Evolutionary conservation across 2,797 vertebrate species (phyloP).

Genomic region (Synaphobranchus kaupii): DNA sequence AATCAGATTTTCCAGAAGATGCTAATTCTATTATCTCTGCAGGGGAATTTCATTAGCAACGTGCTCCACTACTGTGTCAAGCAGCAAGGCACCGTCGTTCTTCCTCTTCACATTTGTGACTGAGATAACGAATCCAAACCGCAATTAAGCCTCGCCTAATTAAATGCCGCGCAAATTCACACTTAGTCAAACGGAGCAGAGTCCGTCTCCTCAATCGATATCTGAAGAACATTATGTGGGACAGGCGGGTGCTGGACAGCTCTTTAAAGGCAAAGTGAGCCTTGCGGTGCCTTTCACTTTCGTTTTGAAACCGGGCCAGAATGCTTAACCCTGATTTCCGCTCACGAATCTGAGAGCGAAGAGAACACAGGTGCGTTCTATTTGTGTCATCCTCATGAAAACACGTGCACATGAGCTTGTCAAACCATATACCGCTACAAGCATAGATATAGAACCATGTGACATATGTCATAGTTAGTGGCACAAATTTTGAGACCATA

Average conservation of each 20-base stretch:
- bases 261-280: not conserved
- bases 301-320: not conserved
- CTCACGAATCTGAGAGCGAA: not conserved
- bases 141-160: constrained; percentile 15
- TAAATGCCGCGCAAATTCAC: not conserved
- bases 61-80: constrained; percentile 1
- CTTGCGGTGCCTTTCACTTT: not conserved
- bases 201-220: not conserved
- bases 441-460: too few species aligned
- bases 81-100: constrained; percentile 15
- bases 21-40: constrained; percentile 48
- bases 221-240: constrained; percentile 4
- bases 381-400: not conserved
- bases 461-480: too few species aligned
- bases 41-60: constrained; percentile 44
- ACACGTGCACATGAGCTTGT: not conserved
- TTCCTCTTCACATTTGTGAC: constrained; percentile 30
- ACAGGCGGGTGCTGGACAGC: too few species aligned
- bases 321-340: not conserved
- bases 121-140: constrained; percentile 27
- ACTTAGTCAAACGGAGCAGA: constrained; percentile 1
- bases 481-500: too few species aligned
- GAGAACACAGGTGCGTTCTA: not conserved
- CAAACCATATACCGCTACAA: not conserved
- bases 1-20: constrained; percentile 36